These are phyloP conservation scores for Cantharis lateralis DNA, from an alignment of 2,888 invertebrate species.

Conservation along the genomic window DNA sequence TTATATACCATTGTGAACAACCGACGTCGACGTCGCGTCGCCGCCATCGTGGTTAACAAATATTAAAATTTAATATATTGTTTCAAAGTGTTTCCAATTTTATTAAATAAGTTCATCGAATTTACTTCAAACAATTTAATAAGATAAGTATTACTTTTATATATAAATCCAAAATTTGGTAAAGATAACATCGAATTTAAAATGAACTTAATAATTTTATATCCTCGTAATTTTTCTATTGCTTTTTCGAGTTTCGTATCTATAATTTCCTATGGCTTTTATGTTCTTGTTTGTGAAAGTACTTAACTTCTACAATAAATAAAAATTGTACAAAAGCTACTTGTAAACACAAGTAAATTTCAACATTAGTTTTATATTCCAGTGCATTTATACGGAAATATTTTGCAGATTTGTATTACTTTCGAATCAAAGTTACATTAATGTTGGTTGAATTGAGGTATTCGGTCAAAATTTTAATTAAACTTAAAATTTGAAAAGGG, in stretches of 20 bases:
- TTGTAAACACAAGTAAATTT: not conserved
- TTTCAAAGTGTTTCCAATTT: not conserved
- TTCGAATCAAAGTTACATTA: not conserved
- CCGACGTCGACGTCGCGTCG: not conserved
- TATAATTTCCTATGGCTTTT: not conserved
- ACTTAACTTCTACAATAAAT: not conserved
- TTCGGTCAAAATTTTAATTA: too few relatives aligned
- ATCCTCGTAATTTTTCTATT: not conserved
- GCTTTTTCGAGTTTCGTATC: not conserved
- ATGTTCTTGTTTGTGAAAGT: not conserved
- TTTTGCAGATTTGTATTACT: not conserved
- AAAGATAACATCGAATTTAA: not conserved
- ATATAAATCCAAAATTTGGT: not conserved
- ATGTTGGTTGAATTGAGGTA: too few relatives aligned
- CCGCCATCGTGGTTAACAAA: not conserved
- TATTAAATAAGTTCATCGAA: not conserved
- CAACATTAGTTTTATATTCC: not conserved
- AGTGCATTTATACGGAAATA: not conserved
- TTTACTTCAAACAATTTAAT: not conserved
- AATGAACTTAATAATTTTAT: not conserved
- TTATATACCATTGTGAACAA: not conserved
- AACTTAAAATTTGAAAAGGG: too few relatives aligned
- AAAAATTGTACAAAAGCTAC: not conserved
- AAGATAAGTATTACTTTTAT: too few relatives aligned
- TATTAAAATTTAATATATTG: not conserved